phyloP scores from a whole-genome alignment of 2,113 vertebrate genomes.

The Dipodomys ordii region DNA sequence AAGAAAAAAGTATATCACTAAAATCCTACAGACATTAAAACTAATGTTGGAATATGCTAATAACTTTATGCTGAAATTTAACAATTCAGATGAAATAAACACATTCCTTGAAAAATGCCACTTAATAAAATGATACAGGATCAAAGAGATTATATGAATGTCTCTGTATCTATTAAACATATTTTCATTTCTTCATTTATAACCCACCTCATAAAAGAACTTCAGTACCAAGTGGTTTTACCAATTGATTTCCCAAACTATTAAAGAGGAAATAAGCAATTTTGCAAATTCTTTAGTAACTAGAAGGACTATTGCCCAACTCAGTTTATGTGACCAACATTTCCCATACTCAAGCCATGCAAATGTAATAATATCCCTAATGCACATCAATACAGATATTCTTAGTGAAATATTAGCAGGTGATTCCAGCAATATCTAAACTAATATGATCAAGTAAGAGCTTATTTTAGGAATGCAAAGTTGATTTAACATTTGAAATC shows the following conservation, averaged over 20 bases:
- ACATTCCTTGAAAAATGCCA: constrained; percentile 20
- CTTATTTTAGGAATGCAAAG: constrained; percentile 6
- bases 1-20: background rate
- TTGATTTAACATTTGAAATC: constrained; percentile 18
- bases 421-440: background rate
- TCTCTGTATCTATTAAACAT: background rate
- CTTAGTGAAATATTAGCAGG: background rate
- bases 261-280: constrained; percentile 14
- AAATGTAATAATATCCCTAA: background rate
- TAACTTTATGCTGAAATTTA: background rate
- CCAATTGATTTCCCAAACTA: background rate
- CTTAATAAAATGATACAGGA: constrained; percentile 37
- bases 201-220: background rate
- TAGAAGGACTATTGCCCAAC: background rate
- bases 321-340: background rate
- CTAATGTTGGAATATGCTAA: background rate
- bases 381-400: background rate
- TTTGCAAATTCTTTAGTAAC: background rate
- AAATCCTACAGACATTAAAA: constrained; percentile 18
- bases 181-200: constrained; percentile 18
- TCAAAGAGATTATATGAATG: constrained; percentile 14
- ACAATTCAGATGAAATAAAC: constrained; percentile 5
- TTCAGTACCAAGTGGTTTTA: background rate
- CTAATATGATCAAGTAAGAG: background rate
- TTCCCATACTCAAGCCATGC: background rate